phyloP scores from a whole-genome alignment of 1,140 invertebrate species.

The Zaprionus ghesquierei region DNA sequence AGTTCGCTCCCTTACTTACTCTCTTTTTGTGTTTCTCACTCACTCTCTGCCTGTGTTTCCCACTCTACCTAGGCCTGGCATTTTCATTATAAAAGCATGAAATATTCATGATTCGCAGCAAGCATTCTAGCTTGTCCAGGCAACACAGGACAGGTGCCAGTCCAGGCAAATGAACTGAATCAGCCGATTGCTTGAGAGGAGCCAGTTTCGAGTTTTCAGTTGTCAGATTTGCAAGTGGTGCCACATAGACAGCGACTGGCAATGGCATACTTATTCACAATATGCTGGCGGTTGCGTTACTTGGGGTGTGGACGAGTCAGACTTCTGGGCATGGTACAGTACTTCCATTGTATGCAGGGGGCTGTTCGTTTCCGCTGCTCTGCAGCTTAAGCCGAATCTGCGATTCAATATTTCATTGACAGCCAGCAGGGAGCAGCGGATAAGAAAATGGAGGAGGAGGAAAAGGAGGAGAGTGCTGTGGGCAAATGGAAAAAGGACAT shows the following conservation, averaged over 20 bases:
- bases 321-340: background rate
- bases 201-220: background rate
- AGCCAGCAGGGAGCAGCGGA: background rate
- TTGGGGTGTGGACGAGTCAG: background rate
- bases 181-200: background rate
- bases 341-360: background rate
- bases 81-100: constrained; percentile 43
- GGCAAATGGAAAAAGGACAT: background rate
- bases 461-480: background rate
- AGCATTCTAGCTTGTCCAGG: background rate
- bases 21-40: background rate
- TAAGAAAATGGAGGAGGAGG: background rate
- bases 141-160: background rate
- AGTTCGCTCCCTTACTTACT: background rate
- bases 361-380: constrained; percentile 33
- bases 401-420: background rate
- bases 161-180: background rate
- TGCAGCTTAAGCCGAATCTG: constrained; percentile 32
- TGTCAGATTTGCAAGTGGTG: constrained; percentile 21
- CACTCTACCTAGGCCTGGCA: background rate
- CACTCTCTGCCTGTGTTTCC: background rate
- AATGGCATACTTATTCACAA: constrained; percentile 32
- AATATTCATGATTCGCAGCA: constrained; percentile 35
- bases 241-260: background rate
- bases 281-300: constrained; percentile 11